Evolutionary conservation across 2,113 vertebrate genomes (phyloP).

Genomic region (Syngnathus typhle): DNA sequence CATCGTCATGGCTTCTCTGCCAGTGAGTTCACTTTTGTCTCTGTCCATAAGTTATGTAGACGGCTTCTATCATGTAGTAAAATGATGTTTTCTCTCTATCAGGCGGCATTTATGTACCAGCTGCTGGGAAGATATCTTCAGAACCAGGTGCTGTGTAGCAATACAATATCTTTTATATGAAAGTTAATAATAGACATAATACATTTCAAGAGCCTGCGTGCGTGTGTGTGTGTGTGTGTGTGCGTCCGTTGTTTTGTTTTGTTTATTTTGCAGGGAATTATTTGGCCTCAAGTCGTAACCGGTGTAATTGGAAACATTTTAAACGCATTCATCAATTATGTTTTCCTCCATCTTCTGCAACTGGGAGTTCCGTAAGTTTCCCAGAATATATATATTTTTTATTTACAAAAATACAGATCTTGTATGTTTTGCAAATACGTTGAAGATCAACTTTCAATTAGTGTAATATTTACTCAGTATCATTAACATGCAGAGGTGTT

Average conservation of each 20-base stretch:
- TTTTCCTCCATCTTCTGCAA: conserved; percentile 76
- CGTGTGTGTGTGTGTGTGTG: too few relatives aligned
- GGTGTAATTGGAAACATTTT: conserved; percentile 78
- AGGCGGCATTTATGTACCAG: conserved; percentile 87
- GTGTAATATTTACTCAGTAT: background rate
- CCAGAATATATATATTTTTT: background rate
- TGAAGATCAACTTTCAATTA: background rate
- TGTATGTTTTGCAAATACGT: background rate
- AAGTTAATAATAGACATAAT: background rate
- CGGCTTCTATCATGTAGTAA: background rate
- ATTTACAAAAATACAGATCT: background rate
- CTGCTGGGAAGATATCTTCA: conserved; percentile 81
- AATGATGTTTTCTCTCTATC: conserved; percentile 1
- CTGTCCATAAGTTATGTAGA: background rate
- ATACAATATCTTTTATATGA: background rate
- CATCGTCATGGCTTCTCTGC: conserved; percentile 88
- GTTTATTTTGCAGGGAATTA: conserved; percentile 73
- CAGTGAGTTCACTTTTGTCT: conserved; percentile 74
- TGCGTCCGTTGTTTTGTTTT: background rate
- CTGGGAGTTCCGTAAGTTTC: conserved; percentile 85
- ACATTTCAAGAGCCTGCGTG: background rate
- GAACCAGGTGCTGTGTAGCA: conserved; percentile 75
- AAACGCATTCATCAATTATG: conserved; percentile 80
- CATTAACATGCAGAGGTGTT: background rate
- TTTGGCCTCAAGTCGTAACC: conserved; percentile 83